Percentiles rank a stretch among this genome's conserved stretches.
Evolutionary conservation across 2,797 vertebrate species (phyloP).

Genomic region (Erethizon dorsatum): DNA sequence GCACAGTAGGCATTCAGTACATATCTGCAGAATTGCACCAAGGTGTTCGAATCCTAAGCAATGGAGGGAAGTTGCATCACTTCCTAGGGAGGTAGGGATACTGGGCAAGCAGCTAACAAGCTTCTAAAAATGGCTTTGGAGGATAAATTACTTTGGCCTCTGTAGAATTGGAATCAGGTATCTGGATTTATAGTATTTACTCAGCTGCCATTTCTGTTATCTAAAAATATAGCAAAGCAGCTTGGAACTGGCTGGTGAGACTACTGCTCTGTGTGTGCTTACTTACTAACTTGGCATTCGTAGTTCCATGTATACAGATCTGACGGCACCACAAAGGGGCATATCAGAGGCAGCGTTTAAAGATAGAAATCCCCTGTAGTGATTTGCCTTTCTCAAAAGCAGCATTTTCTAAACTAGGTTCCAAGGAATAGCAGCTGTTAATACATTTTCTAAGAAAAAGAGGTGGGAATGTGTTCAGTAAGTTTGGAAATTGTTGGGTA

Average conservation of each 20-base stretch:
- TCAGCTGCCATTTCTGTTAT: conserved; percentile 62
- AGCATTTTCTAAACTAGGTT: conserved; percentile 63
- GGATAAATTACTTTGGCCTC: conserved; percentile 71
- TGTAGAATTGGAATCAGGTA: background rate
- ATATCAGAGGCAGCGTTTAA: conserved; percentile 69
- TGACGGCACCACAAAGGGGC: conserved; percentile 48
- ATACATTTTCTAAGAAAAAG: conserved; percentile 72
- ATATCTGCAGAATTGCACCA: background rate
- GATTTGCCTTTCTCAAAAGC: conserved; percentile 64
- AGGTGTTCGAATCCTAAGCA: conserved; percentile 46
- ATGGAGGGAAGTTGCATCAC: background rate
- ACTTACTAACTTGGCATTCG: conserved; percentile 1
- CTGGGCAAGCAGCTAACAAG: background rate
- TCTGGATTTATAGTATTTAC: conserved; percentile 68
- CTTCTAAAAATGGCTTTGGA: conserved; percentile 64
- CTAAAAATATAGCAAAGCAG: conserved; percentile 75
- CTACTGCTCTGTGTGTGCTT: conserved; percentile 53
- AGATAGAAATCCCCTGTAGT: conserved; percentile 66
- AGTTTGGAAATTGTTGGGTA: conserved; percentile 33
- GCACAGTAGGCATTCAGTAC: background rate
- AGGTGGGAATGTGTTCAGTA: background rate
- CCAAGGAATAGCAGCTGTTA: conserved; percentile 65
- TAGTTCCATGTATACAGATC: background rate
- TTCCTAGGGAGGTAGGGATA: conserved; percentile 25
- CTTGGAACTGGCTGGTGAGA: conserved; percentile 32